Conservation (phyloP, 2,888 invertebrate species). For the Electrophaes corylata region DNA sequence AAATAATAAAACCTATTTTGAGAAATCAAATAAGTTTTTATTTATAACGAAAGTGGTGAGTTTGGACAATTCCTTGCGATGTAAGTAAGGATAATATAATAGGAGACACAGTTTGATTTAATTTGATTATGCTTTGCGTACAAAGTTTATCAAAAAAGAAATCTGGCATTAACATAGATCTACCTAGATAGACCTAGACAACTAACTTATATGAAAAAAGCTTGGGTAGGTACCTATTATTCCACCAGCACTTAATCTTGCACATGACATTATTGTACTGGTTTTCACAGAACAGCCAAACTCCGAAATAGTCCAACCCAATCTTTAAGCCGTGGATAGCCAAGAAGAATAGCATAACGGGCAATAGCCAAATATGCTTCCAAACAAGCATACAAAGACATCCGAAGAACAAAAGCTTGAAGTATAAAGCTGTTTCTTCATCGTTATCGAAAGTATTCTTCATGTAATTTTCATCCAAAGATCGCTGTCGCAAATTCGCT, state of each 20-base stretch:
- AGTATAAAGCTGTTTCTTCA: conserved; percentile 88
- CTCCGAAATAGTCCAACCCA: conserved; percentile 77
- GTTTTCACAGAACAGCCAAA: conserved; percentile 77
- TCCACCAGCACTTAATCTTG: conserved; percentile 84
- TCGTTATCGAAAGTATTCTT: conserved; percentile 71
- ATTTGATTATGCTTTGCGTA: no score
- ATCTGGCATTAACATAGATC: no score
- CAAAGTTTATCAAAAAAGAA: no score
- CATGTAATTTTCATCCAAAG: conserved; percentile 75
- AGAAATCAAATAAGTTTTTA: not conserved
- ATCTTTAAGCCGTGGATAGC: conserved; percentile 87
- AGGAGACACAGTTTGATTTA: no score
- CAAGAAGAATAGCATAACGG: conserved; percentile 90
- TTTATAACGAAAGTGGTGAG: not conserved
- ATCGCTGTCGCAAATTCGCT: conserved; percentile 71
- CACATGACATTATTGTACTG: conserved; percentile 68
- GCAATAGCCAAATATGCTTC: conserved; percentile 93
- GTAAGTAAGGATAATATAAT: no score
- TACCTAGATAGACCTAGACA: no score
- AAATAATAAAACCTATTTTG: not conserved
- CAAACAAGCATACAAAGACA: conserved; percentile 93
- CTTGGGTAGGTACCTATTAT: conserved; percentile 75
- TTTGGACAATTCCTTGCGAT: no score
- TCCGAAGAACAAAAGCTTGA: conserved; percentile 91
- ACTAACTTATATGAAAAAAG: not conserved